phyloP scores from a whole-genome alignment of 2,113 vertebrate genomes.

The Lethenteron reissneri region DNA sequence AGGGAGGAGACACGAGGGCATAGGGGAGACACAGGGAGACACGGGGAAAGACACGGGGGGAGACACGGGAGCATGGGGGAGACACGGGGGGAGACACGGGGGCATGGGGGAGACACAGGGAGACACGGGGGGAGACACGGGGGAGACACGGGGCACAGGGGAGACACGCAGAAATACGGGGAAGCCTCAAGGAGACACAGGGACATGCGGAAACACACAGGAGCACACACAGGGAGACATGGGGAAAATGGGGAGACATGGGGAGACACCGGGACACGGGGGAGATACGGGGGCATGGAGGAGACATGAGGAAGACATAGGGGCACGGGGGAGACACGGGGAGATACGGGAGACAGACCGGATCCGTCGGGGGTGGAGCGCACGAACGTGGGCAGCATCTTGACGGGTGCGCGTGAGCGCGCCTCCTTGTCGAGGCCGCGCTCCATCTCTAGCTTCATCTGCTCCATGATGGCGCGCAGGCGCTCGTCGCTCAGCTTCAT shows the following conservation, averaged over 20 bases:
- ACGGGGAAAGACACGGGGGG: background rate
- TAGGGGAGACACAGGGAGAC: background rate
- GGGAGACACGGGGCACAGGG: background rate
- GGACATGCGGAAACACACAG: background rate
- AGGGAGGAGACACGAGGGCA: background rate
- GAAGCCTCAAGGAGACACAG: background rate
- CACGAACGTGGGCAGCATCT: conserved; percentile 83
- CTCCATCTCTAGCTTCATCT: conserved; percentile 46
- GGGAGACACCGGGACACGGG: background rate
- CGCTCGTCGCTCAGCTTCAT: conserved; percentile 44
- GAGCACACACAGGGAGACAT: background rate
- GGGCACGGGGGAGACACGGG: background rate
- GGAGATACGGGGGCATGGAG: background rate
- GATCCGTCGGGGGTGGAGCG: conserved; percentile 64
- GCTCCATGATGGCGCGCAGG: conserved; percentile 51
- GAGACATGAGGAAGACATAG: background rate
- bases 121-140: background rate
- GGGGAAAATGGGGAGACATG: background rate
- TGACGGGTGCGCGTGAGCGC: conserved; percentile 30
- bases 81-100: background rate
- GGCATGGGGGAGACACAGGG: background rate
- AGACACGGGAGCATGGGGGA: background rate
- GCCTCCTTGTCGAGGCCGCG: conserved; percentile 39
- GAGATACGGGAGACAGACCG: conserved; percentile 24
- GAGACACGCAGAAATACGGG: background rate